Percentiles rank a stretch among this genome's conserved stretches.
Evolutionary conservation across 2,888 invertebrate species (phyloP).

Genomic region (Scaptomyza reducta): DNA sequence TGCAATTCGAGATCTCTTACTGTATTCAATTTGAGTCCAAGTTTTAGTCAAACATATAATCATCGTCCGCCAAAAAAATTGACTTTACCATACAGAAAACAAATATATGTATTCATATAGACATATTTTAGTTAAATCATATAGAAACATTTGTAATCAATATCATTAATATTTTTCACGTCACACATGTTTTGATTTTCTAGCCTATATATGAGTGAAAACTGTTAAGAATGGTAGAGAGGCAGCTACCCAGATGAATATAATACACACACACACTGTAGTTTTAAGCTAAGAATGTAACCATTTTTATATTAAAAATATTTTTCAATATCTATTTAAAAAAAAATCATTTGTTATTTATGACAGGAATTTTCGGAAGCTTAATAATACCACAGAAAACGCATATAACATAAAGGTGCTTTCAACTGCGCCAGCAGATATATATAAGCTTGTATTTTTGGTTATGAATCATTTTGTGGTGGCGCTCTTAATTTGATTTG

Average conservation of each 20-base stretch:
- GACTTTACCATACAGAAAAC: conserved; percentile 31
- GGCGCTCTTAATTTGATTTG: not conserved
- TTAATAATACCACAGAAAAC: not conserved
- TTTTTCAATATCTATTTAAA: conserved; percentile 74
- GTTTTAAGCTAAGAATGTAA: conserved; percentile 60
- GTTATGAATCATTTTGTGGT: conserved; percentile 2
- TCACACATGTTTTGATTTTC: conserved; percentile 51
- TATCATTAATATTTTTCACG: conserved; percentile 41
- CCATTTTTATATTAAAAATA: conserved; percentile 74
- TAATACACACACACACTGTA: conserved; percentile 37
- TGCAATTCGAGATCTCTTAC: conserved; percentile 14
- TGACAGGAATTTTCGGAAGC: not conserved
- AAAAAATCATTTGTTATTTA: conserved; percentile 22
- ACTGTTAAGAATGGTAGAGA: conserved; percentile 20
- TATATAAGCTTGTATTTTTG: not conserved
- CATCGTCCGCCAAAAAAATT: conserved; percentile 37
- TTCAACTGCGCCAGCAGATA: not conserved
- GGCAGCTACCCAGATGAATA: conserved; percentile 27
- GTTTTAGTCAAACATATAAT: conserved; percentile 17
- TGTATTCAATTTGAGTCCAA: conserved; percentile 10
- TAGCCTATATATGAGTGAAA: conserved; percentile 39
- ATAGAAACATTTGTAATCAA: conserved; percentile 42
- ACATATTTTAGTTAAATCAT: conserved; percentile 65
- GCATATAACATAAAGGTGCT: not conserved
- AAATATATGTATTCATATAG: conserved; percentile 37